Evolutionary conservation across 2,888 invertebrate species (phyloP), one percentile per base, ranked within the genome.

Genomic region (Ichneumoninae sp.): DNA sequence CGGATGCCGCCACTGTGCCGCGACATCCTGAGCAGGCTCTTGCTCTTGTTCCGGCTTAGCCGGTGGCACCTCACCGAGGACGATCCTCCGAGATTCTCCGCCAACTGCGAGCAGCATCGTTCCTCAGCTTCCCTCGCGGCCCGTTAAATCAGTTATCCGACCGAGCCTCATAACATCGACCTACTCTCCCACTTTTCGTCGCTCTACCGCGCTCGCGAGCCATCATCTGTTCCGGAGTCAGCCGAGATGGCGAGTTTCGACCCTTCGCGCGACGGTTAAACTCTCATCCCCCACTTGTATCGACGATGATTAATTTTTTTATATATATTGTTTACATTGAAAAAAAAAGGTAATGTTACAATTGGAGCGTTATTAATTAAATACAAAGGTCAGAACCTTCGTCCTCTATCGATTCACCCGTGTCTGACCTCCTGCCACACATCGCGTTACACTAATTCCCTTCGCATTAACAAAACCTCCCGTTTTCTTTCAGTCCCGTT

Each of bases 41-140:
- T 93, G 93, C 83, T 92, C 93, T 88, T 92, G 92, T 83, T 92
- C 92, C 52, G 90, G 87, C 78, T 90, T 90, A 63, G 88, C 90
- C 75, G 93, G 93, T 68, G 92, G 93, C 70, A 93, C 92, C 85
- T 93, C 93, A 33, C 93, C 93, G 77, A 93, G 88, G 83, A 93
- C 92, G 84, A 93, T 93, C 85, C 92, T 89, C 73, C 95, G 94
- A 81, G 95, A 95, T 78, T 93, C 93, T 68, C 94, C 93, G 88
- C 95, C 95, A 90, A 92, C 93, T 73, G 95, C 95, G 93, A 95
- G 95, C 94, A 95, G 83, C 95, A 92, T 95, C 94, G 85, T 95
- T 94, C 50, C 73, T 83, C 82, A 83, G 63, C 36, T 63, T 69
- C 63, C 40, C 73, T 77, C 63, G 40, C 78, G 57, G 52, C 50